A percentile compares a stretch with the other conserved stretches of the same genome.
phyloP scores from a whole-genome alignment of 2,888 invertebrate species.

The Drosophila conformis region DNA sequence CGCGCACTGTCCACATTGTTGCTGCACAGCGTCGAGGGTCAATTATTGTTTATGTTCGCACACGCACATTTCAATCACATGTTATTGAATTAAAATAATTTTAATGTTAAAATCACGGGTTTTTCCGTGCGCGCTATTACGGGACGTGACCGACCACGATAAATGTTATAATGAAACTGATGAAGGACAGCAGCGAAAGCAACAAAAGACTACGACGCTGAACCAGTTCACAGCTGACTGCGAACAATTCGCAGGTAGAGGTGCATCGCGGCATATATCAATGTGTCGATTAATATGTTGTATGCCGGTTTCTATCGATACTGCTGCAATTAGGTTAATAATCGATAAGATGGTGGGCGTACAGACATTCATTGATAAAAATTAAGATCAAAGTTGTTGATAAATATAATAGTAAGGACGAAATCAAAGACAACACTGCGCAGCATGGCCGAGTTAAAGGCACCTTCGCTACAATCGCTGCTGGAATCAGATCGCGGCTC shows the following conservation, averaged over 20 bases:
- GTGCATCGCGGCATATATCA: conserved; percentile 7
- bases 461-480: conserved; percentile 86
- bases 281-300: background rate
- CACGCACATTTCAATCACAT: conserved; percentile 50
- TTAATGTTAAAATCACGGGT: conserved; percentile 41
- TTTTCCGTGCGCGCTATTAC: conserved; percentile 16
- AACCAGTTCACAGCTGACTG: conserved; percentile 49
- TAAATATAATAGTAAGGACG: conserved; percentile 6
- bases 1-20: conserved; percentile 25
- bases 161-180: conserved; percentile 55
- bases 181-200: conserved; percentile 42
- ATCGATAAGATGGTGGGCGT: conserved; percentile 66
- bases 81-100: conserved; percentile 59
- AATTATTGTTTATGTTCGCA: conserved; percentile 44
- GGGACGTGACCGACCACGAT: conserved; percentile 19
- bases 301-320: conserved; percentile 20
- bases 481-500: conserved; percentile 88
- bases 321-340: conserved; percentile 5
- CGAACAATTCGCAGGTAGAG: conserved; percentile 8
- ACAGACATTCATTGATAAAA: conserved; percentile 71
- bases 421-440: conserved; percentile 19
- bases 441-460: conserved; percentile 83
- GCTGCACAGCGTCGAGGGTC: conserved; percentile 12
- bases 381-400: conserved; percentile 31
- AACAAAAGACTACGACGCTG: conserved; percentile 34